A percentile compares a stretch with the other conserved stretches of the same genome.
These are phyloP conservation scores for Cephus nigrinus DNA, from an alignment of 2,888 invertebrate species.

Conservation along the genomic window DNA sequence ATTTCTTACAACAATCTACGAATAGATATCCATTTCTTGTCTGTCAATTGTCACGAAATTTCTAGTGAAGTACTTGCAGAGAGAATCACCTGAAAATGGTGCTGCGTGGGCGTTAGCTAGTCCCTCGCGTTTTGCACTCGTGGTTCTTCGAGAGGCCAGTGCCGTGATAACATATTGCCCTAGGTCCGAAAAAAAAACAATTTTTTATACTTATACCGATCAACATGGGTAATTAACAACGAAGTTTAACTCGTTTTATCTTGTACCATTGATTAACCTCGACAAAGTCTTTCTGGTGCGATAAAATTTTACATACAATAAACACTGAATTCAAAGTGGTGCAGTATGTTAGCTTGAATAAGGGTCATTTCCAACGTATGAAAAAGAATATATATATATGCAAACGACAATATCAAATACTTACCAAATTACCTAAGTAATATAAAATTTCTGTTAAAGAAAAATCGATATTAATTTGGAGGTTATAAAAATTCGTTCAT, in stretches of 20 bases:
- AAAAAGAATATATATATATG: background rate
- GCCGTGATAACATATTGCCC: background rate
- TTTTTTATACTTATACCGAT: background rate
- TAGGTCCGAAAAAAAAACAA: background rate
- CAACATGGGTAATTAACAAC: background rate
- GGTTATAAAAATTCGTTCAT: background rate
- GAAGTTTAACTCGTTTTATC: background rate
- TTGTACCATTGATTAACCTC: background rate
- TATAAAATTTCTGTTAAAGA: background rate
- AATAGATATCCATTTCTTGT: background rate
- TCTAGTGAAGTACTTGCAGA: background rate
- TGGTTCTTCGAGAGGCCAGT: background rate
- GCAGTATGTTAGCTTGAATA: background rate
- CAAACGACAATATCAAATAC: background rate
- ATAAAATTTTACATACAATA: background rate
- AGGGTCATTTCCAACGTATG: background rate
- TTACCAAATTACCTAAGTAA: background rate
- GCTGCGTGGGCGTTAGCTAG: slow-evolving; percentile 34
- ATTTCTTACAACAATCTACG: background rate
- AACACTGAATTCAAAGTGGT: background rate
- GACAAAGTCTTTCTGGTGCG: background rate
- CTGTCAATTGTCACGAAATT: background rate
- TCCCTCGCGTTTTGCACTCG: background rate
- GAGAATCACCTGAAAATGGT: background rate
- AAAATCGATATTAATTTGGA: background rate